Evolutionary conservation across 2,797 vertebrate genomes (phyloP).

Genomic region (Oceanodroma leucorhoa): DNA sequence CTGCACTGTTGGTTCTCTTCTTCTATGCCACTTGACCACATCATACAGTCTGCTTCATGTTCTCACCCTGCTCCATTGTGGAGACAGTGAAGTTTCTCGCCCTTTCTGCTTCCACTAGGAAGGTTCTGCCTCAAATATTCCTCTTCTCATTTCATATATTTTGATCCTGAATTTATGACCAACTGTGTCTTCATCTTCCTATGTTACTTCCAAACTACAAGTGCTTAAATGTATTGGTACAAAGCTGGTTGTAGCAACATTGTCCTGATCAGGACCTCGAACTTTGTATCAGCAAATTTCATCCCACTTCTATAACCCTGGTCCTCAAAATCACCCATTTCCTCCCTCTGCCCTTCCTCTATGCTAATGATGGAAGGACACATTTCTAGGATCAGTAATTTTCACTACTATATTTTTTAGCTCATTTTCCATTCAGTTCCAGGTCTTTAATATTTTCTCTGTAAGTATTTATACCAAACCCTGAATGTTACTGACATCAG

Average conservation of each 20-base stretch:
- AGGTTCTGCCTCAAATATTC: background rate
- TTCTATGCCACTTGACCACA: background rate
- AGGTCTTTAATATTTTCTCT: background rate
- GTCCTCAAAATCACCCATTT: background rate
- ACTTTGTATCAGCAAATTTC: background rate
- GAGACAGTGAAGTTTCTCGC: background rate
- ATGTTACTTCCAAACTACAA: background rate
- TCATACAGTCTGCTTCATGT: background rate
- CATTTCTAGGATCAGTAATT: background rate
- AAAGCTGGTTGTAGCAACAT: background rate
- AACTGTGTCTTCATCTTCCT: background rate
- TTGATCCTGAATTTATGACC: background rate
- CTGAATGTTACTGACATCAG: background rate
- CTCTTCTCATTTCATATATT: background rate
- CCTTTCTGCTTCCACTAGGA: background rate
- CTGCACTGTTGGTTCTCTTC: background rate
- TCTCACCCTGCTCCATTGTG: rapidly evolving
- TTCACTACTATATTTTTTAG: background rate
- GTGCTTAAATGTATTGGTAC: too few relatives aligned
- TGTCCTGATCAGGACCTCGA: background rate
- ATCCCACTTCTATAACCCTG: background rate
- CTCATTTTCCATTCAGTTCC: background rate
- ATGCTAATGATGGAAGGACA: background rate
- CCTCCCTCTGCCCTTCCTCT: background rate
- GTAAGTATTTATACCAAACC: background rate